Evolutionary conservation across 64 coral and sea anemone genomes (phyloP), one percentile per base, ranked within the genome.

Genomic region (Pocillopora verrucosa): DNA sequence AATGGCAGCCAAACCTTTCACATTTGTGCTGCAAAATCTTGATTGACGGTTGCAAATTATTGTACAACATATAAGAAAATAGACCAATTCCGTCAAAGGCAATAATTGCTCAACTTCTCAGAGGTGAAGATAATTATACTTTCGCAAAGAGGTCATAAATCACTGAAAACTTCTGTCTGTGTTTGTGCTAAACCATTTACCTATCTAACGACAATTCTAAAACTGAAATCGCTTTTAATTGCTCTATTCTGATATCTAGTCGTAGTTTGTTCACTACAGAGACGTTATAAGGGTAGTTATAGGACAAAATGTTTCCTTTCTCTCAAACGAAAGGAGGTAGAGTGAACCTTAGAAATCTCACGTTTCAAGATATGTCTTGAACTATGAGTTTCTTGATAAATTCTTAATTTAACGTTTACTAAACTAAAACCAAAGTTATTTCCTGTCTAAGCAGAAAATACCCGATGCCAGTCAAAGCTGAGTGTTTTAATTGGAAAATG

Each of bases 61-160:
- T 51, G 41, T 51, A 51, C 41, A 51, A 7, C 7, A 51, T 4
- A 3, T 51, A 51, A 4, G 41, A 51, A 51, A 51, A 1, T 51
- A 51, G 7, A 51, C 41, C 3, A 51, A 51, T 7, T 15, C 61
- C 13, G 9, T 22, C 20, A 45, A 13, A 56, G 20, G 22, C 51
- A 65, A 22, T 11, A 20, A 72, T 85, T 56, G 15, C 22, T 3
- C 26, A 57, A 72, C 12, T 72, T 4, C 61, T 22, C 16, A 72
- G 82, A 9, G 10, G 19, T 70, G n/a, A 85, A 51, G 63, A 56
- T 72, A 16, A 15, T 19, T 56, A 3, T 70, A 11, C 67, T 19
- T 72, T 12, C 36, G 12, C 25, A 72, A 85, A 85, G 10, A 57
- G 65, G 64, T 72, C 80, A 36, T 83, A 83, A 83, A 83, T 83